phyloP scores from a whole-genome alignment of 2,797 vertebrate genomes.

The Dryobates pubescens region DNA sequence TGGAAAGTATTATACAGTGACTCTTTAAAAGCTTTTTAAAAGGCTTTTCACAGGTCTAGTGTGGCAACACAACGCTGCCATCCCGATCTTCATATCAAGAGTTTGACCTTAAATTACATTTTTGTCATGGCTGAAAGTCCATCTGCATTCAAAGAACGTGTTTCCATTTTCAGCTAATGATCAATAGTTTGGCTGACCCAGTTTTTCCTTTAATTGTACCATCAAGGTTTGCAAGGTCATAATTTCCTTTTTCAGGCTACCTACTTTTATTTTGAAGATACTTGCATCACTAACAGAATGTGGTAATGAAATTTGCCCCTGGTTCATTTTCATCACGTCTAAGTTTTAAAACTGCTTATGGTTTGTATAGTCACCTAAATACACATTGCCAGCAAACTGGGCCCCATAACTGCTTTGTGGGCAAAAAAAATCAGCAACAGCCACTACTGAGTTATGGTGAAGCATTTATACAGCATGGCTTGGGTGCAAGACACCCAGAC shows the following conservation, averaged over 20 bases:
- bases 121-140: not conserved
- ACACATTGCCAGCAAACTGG: not conserved
- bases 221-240: not conserved
- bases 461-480: not conserved
- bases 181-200: not conserved
- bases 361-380: not conserved
- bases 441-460: not conserved
- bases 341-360: not conserved
- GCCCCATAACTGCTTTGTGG: not conserved
- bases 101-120: not conserved
- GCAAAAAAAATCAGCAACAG: not conserved
- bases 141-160: not conserved
- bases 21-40: not conserved
- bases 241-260: conserved; percentile 43
- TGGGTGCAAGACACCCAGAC: not conserved
- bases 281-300: not conserved
- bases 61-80: not conserved
- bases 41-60: not conserved
- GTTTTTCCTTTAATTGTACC: conserved; percentile 11
- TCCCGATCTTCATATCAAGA: not conserved
- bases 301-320: not conserved
- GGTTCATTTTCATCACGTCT: not conserved
- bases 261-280: not conserved
- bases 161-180: conserved; percentile 25
- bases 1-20: not conserved